Conservation (phyloP, 1,140 invertebrate genomes). For the Chymomyza costata region DNA sequence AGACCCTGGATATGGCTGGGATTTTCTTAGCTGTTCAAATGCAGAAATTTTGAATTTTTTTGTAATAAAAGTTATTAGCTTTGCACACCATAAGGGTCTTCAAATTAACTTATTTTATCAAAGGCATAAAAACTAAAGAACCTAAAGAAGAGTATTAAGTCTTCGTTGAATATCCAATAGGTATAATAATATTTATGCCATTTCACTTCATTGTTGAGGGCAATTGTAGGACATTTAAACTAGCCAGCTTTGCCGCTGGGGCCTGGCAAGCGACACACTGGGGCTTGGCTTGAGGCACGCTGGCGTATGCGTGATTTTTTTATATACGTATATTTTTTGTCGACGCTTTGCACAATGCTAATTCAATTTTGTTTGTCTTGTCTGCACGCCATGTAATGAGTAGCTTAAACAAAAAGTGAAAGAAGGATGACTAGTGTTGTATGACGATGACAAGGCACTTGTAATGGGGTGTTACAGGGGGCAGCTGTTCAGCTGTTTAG, state of each 20-base stretch:
- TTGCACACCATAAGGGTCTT: too few species aligned
- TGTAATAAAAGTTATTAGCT: too few species aligned
- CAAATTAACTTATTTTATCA: too few species aligned
- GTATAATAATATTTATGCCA: too few species aligned
- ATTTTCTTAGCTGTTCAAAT: too few species aligned
- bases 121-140: too few species aligned
- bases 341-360: slow-evolving; percentile 56
- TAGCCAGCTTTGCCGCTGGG: slow-evolving; percentile 5
- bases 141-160: slow-evolving; percentile 3
- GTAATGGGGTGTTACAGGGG: slow-evolving; percentile 26
- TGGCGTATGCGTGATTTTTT: slow-evolving; percentile 70
- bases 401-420: slow-evolving; percentile 52
- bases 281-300: slow-evolving; percentile 1
- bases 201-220: slow-evolving; percentile 46
- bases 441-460: slow-evolving; percentile 26
- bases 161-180: slow-evolving; percentile 12
- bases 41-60: too few species aligned
- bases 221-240: slow-evolving; percentile 57
- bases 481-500: too few species aligned
- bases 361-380: slow-evolving; percentile 71
- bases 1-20: too few species aligned
- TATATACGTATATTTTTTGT: not conserved
- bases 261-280: not conserved
- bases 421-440: slow-evolving; percentile 6
- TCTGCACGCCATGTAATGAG: slow-evolving; percentile 72